Percentiles rank a stretch among this genome's conserved stretches.
Conservation (phyloP, 2,888 invertebrate species). For the Anthophora plumipes region DNA sequence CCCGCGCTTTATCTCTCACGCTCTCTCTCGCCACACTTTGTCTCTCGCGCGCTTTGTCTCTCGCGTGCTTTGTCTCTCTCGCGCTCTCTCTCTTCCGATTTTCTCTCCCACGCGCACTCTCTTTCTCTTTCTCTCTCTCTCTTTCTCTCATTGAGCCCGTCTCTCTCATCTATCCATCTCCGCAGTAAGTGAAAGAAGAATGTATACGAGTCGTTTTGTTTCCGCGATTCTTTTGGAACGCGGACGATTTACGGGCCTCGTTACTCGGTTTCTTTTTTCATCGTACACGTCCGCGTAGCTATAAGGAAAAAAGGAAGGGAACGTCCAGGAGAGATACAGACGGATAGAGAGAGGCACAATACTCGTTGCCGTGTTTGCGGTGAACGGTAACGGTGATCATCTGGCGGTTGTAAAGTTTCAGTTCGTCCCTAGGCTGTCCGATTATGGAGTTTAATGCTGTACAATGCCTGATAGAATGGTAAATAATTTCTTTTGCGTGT, state of each 20-base stretch:
- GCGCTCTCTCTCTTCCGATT: not conserved
- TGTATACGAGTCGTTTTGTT: slow-evolving; percentile 42
- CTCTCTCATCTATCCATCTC: too few relatives aligned
- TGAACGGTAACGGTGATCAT: slow-evolving; percentile 74
- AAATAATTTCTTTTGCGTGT: slow-evolving; percentile 59
- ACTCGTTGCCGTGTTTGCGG: slow-evolving; percentile 68
- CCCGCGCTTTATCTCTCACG: too few relatives aligned
- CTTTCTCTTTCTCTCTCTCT: not conserved
- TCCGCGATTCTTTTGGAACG: slow-evolving; percentile 60
- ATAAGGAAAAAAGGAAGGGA: not conserved
- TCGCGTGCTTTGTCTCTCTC: too few relatives aligned
- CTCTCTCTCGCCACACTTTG: too few relatives aligned
- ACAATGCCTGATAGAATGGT: slow-evolving; percentile 54
- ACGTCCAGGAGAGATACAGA: slow-evolving; percentile 17
- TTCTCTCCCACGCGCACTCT: too few relatives aligned
- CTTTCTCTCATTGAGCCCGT: too few relatives aligned
- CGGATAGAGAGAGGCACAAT: slow-evolving; percentile 40
- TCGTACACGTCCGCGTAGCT: not conserved
- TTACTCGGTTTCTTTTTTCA: slow-evolving; percentile 53
- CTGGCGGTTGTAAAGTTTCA: slow-evolving; percentile 58
- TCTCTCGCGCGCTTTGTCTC: too few relatives aligned
- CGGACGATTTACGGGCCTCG: slow-evolving; percentile 64
- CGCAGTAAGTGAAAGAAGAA: slow-evolving; percentile 34
- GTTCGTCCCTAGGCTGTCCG: slow-evolving; percentile 41
- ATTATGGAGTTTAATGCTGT: slow-evolving; percentile 55